Evolutionary conservation across 1,140 invertebrate species (phyloP).

Genomic region (Charaxes varanes): DNA sequence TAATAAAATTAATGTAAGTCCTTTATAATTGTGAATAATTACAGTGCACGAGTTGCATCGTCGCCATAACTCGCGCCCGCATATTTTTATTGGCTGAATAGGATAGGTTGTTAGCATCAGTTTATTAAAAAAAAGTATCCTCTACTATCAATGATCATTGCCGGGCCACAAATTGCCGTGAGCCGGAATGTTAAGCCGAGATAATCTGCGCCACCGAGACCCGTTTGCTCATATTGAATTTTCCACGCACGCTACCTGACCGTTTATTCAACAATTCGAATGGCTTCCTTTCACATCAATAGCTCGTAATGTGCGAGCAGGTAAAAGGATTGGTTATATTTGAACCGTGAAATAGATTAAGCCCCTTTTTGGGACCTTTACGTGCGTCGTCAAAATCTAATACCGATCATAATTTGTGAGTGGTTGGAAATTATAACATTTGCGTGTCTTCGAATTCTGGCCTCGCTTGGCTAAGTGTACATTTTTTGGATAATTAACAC

Average conservation of each 20-base stretch:
- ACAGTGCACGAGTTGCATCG: conserved; percentile 34
- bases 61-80: conserved; percentile 33
- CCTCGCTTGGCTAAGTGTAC: no score
- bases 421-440: no score
- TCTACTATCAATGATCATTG: conserved; percentile 35
- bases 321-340: conserved; percentile 17
- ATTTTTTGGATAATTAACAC: not conserved
- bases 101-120: conserved; percentile 27
- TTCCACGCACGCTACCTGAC: conserved; percentile 61
- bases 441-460: no score
- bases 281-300: conserved; percentile 51
- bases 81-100: conserved; percentile 64
- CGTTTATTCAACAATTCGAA: conserved; percentile 50
- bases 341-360: conserved; percentile 10
- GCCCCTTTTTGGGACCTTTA: conserved; percentile 4
- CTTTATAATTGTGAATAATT: conserved; percentile 52
- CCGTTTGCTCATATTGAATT: conserved; percentile 48
- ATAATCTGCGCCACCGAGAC: conserved; percentile 44
- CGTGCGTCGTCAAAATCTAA: conserved; percentile 1
- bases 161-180: conserved; percentile 25
- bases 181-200: conserved; percentile 61
- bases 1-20: conserved; percentile 39
- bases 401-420: not conserved
- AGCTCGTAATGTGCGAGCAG: conserved; percentile 24
- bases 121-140: conserved; percentile 37